A percentile compares a stretch with the other conserved stretches of the same genome.
Conservation (phyloP, 2,113 vertebrate species). For the Athene cunicularia region DNA sequence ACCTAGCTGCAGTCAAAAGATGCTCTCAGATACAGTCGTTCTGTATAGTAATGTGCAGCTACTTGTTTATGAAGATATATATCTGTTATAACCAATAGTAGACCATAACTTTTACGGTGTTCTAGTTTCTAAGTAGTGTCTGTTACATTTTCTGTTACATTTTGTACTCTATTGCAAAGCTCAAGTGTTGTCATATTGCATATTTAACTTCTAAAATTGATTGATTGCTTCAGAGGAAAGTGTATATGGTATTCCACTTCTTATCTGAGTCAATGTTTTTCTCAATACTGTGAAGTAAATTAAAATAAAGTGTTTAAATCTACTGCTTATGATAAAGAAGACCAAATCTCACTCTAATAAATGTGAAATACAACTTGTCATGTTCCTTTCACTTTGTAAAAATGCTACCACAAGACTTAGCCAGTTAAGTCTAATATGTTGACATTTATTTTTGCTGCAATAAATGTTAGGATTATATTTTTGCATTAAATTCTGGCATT, state of each 20-base stretch:
- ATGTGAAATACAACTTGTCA: conserved; percentile 81
- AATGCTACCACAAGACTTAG: conserved; percentile 79
- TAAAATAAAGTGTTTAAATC: conserved; percentile 83
- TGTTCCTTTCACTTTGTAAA: conserved; percentile 78
- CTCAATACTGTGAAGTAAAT: conserved; percentile 74
- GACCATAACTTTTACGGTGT: background rate
- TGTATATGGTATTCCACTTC: conserved; percentile 56
- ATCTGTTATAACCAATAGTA: background rate
- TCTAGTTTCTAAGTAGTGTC: background rate
- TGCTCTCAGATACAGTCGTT: background rate
- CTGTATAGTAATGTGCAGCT: background rate
- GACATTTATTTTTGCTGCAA: conserved; percentile 85
- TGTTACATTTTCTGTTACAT: conserved; percentile 17
- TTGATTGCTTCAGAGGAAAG: conserved; percentile 66
- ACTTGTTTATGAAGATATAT: background rate
- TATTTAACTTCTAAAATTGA: conserved; percentile 72
- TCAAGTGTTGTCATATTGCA: conserved; percentile 61
- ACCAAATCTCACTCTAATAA: conserved; percentile 79
- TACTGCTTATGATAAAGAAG: conserved; percentile 80
- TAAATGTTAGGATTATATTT: conserved; percentile 87
- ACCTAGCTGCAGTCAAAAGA: background rate
- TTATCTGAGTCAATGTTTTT: conserved; percentile 75
- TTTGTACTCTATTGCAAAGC: conserved; percentile 50
- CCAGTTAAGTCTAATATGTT: conserved; percentile 84
- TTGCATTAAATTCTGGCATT: conserved; percentile 85